A percentile compares a stretch with the other conserved stretches of the same genome.
These are phyloP conservation scores for Liparis tanakae DNA, from an alignment of 2,797 vertebrate genomes.

Conservation along the genomic window DNA sequence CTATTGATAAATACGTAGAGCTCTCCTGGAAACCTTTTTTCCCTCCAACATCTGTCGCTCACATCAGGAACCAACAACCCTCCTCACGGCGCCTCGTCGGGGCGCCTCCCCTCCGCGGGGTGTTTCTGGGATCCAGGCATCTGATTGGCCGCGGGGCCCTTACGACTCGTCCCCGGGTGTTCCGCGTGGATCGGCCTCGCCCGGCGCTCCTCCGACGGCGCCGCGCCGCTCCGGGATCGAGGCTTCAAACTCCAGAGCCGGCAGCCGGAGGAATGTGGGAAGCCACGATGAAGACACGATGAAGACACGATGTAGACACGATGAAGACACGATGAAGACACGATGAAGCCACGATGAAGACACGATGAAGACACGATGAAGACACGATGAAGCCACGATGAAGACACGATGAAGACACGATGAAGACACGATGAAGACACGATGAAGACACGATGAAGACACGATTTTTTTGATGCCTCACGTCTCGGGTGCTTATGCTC, in stretches of 20 bases:
- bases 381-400: slow-evolving; percentile 43
- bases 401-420: too few relatives aligned
- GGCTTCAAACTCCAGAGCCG: slow-evolving; percentile 46
- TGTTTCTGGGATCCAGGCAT: slow-evolving; percentile 28
- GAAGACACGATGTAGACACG: slow-evolving; percentile 40
- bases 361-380: too few relatives aligned
- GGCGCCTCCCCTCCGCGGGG: slow-evolving; percentile 19
- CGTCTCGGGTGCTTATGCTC: neutral
- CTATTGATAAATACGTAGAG: too few relatives aligned
- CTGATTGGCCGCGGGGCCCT: slow-evolving; percentile 34
- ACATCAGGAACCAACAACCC: too few relatives aligned
- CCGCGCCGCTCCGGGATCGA: slow-evolving; percentile 63
- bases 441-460: too few relatives aligned
- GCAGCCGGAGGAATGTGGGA: too few relatives aligned
- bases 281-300: slow-evolving; percentile 41
- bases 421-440: slow-evolving; percentile 41
- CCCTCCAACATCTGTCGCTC: too few relatives aligned
- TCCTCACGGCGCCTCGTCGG: too few relatives aligned
- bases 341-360: slow-evolving; percentile 47
- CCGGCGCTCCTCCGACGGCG: slow-evolving; percentile 36
- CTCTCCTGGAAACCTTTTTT: too few relatives aligned
- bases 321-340: slow-evolving; percentile 42
- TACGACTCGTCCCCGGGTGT: slow-evolving; percentile 64
- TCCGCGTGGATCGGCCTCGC: slow-evolving; percentile 62
- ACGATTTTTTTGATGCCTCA: neutral